phyloP scores from a whole-genome alignment of 2,888 invertebrate species.

The Bugula neritina region DNA sequence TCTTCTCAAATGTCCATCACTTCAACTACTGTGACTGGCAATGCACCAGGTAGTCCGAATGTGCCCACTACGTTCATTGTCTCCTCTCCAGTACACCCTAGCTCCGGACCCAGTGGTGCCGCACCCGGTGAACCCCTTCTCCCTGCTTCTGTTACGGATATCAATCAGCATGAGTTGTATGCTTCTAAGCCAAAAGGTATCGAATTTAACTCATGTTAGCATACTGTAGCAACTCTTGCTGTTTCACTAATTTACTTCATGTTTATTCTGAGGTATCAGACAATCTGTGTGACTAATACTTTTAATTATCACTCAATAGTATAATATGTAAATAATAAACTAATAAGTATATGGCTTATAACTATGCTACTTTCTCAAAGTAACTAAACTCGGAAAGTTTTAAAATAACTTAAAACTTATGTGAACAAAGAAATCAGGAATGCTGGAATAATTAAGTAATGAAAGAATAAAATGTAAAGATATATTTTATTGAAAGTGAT shows the following conservation, averaged over 20 bases:
- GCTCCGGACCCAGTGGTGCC: not conserved
- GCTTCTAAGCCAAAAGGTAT: slow-evolving; percentile 23
- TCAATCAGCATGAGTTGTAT: not conserved
- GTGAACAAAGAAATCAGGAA: no score
- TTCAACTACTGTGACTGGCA: not conserved
- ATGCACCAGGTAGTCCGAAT: not conserved
- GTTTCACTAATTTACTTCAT: no score
- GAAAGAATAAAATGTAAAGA: no score
- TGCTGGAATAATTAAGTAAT: no score
- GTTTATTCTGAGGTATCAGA: no score
- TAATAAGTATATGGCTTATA: not conserved
- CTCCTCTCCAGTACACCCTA: not conserved
- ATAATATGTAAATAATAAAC: not conserved
- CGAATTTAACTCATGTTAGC: not conserved
- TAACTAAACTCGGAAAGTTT: no score
- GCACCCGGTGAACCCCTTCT: not conserved
- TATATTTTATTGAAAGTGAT: no score
- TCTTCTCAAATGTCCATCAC: not conserved
- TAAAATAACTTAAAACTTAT: no score
- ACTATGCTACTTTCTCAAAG: no score
- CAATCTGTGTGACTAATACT: no score
- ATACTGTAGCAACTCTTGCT: no score
- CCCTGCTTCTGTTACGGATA: not conserved
- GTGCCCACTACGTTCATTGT: not conserved
- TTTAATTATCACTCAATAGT: no score